Base-by-base conservation (phyloP, 1,140 invertebrate species). In the Pogonomyrmex californicus region DNA sequence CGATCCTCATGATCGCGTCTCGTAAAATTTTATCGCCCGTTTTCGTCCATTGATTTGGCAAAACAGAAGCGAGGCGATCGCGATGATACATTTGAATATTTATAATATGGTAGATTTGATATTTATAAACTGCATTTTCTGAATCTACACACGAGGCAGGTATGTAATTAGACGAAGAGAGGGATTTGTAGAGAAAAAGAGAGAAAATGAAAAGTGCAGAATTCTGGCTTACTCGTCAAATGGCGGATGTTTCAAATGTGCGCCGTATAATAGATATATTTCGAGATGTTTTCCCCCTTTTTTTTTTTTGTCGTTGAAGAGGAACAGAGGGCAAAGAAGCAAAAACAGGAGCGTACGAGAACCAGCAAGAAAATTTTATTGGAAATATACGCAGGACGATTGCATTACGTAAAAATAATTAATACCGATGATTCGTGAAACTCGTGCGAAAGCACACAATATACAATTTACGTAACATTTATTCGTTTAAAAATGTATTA, bases 341-440 rank as follows among this genome's bases (percentile, higher is more conserved):
- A 73, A 73, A 78, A 47, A 44, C 51, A 56, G 4, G 10, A n/a
- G 6, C n/a, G 5, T 58, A 4, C 30, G 30, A 73, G 54, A 82
- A 82, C 73, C 66, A 47, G 30, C 36, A 81, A 33, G 38, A 7
- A 71, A 58, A 7, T 82, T 82, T 82, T 82, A 82, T 82, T 82
- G 14, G 51, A 56, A 51, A 73, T 73, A 82, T 41, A 82, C 17
- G 23, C 23, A 73, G 14, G 38, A 71, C 30, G 30, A 63, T 47
- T 58, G 41, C 17, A 58, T 82, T 82, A 60, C 4, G 41, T n/a
- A 60, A 82, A 17, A 82, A 73, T 73, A 71, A 58, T 68, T 68
- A 70, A 73, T 60, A 23, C 54, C 30, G 47, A 68, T 73, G 30
- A 82, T 38, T 73, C 14, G 49, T 58, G 44, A 71, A 82, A 12